These are phyloP conservation scores for Eurystomus gularis DNA, from an alignment of 2,113 vertebrate genomes.

Conservation along the genomic window DNA sequence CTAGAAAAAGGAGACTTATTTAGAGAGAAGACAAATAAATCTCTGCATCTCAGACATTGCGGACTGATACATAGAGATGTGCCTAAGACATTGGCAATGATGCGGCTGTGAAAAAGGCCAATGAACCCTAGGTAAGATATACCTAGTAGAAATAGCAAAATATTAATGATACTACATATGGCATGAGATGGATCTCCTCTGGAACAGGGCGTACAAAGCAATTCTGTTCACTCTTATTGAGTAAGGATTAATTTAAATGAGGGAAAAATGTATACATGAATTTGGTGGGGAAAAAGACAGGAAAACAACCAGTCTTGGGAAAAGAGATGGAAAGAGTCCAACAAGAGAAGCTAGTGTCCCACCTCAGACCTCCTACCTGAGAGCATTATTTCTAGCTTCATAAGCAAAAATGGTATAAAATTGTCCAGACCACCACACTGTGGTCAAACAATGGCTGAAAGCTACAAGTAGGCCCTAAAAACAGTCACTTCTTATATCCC, in stretches of 20 bases:
- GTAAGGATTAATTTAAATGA: neutral
- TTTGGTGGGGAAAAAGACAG: neutral
- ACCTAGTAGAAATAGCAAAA: neutral
- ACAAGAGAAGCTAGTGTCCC: neutral
- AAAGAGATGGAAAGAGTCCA: neutral
- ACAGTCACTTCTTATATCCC: neutral
- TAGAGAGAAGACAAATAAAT: neutral
- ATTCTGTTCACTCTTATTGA: neutral
- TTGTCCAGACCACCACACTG: neutral
- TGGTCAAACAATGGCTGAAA: neutral
- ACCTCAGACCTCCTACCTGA: neutral
- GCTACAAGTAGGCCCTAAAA: neutral
- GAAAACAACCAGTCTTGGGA: neutral
- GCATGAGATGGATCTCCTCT: neutral
- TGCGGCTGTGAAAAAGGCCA: neutral
- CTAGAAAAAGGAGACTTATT: neutral
- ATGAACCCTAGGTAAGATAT: neutral
- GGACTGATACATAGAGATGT: neutral
- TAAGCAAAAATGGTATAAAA: neutral
- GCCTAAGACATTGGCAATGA: neutral
- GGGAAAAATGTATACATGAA: neutral
- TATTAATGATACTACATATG: neutral
- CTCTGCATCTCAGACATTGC: neutral
- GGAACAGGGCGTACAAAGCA: neutral
- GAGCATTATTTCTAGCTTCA: neutral